Percentiles rank a stretch among this genome's conserved stretches.
Evolutionary conservation across 2,113 vertebrate species (phyloP).

Genomic region (Rafetus swinhoei): DNA sequence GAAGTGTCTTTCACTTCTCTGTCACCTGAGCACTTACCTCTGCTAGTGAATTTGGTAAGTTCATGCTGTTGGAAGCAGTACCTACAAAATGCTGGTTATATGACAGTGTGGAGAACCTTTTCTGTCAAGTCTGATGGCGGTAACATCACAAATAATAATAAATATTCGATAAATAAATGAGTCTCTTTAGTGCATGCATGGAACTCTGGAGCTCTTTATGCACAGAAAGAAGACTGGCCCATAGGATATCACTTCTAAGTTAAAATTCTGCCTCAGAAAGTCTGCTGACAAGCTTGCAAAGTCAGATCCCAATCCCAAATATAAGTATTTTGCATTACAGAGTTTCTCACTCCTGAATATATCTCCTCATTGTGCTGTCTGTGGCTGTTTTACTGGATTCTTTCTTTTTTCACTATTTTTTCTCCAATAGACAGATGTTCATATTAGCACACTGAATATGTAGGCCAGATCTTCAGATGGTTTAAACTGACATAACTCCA

Average conservation of each 20-base stretch:
- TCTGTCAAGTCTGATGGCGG: background rate
- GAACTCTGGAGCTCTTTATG: background rate
- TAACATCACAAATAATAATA: background rate
- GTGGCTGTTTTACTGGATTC: background rate
- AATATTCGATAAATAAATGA: fast-evolving
- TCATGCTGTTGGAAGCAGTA: background rate
- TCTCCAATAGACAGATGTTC: background rate
- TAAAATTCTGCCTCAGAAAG: background rate
- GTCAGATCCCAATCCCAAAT: background rate
- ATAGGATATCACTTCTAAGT: background rate
- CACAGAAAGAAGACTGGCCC: background rate
- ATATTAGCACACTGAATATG: background rate
- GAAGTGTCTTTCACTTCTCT: background rate
- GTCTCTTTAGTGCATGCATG: background rate
- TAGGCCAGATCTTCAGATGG: background rate
- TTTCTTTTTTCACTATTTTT: background rate
- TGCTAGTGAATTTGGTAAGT: background rate
- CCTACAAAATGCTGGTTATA: background rate
- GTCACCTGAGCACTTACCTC: background rate
- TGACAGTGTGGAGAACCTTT: background rate
- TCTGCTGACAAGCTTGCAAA: background rate
- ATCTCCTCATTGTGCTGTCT: background rate
- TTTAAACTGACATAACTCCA: background rate
- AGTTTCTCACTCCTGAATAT: background rate
- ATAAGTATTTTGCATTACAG: background rate